Evolutionary conservation across 2,113 vertebrate species (phyloP), one percentile per base, ranked within the genome.

Genomic region (Leuciscus idus): DNA sequence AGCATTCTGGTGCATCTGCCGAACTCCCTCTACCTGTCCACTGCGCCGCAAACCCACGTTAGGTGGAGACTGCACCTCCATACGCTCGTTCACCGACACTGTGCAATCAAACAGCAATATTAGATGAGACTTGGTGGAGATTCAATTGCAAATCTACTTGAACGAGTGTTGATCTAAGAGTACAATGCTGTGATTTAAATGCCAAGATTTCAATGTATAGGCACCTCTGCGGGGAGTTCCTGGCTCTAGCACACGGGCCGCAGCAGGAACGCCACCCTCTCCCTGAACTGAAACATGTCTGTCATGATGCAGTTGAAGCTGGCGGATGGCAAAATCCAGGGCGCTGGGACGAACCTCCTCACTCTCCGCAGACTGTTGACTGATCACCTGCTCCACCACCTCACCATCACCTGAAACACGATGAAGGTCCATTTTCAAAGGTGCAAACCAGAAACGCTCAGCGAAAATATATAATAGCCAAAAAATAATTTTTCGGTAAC

Each of bases 351-450:
- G 92, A 12, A 84, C 91, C 0, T 96, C 96, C 81, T 97, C 97
- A 2, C 93, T 95, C 48, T 99, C 96, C 74, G 94, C 89, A 0
- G 96, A 96, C 88, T 97, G 97, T 57, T 99, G 97, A 86, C 98
- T 98, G 92, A 99, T 98, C 82, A 99, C 96, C 92, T 99, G 98
- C 89, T 99, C 98, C 68, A 99, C 97, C 50, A 99, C 97, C 88
- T 99, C 98, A 6, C 98, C 98, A 43, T 99, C 97, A 95, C 97
- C 98, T 98, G 84, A 83, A 21, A 79, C 5, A 8, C 19, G 2
- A 57, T 8, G 6, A 21, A 57, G 2, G 55, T 43, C 19, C 55
- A 83, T 26, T 23, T 15, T 36, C 28, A 55, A 9, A 85, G 17
- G 23, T 2, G 2, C 36, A 8, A 15, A 28, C 55, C 30, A 73